Percentiles rank a stretch among this genome's conserved stretches.
Conservation (phyloP, 1,140 invertebrate genomes). For the Diabrotica undecimpunctata region DNA sequence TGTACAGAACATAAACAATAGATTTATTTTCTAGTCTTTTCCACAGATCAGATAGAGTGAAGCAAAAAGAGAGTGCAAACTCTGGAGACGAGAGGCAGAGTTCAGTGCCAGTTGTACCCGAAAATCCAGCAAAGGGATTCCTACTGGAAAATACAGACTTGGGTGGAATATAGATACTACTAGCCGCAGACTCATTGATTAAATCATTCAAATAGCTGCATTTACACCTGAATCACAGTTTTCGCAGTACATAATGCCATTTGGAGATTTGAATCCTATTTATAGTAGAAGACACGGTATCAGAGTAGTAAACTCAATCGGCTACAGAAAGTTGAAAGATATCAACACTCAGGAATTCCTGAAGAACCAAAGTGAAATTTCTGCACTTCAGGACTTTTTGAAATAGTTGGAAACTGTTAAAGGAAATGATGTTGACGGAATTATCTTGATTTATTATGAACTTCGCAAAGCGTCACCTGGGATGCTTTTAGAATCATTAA, state of each 20-base stretch:
- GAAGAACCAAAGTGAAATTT: slow-evolving; percentile 80
- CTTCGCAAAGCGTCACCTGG: slow-evolving; percentile 67
- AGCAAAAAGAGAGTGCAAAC: slow-evolving; percentile 39
- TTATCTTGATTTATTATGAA: slow-evolving; percentile 76
- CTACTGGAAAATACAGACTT: slow-evolving; percentile 63
- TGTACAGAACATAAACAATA: no score
- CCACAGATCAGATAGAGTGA: no score
- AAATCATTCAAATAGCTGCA: slow-evolving; percentile 67
- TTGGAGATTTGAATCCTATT: slow-evolving; percentile 69
- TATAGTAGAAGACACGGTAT: slow-evolving; percentile 64
- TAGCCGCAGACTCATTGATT: slow-evolving; percentile 75
- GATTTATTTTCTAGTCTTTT: no score
- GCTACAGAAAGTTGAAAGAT: slow-evolving; percentile 76
- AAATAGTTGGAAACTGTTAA: slow-evolving; percentile 67
- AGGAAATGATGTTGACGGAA: slow-evolving; percentile 60
- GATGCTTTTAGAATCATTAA: slow-evolving; percentile 72
- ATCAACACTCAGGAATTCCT: slow-evolving; percentile 73
- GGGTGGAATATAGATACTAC: slow-evolving; percentile 80
- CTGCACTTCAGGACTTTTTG: slow-evolving; percentile 72
- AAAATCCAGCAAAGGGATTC: slow-evolving; percentile 44
- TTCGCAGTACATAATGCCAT: slow-evolving; percentile 82
- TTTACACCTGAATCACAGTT: slow-evolving; percentile 64
- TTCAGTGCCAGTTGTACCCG: slow-evolving; percentile 16
- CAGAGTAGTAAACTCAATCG: slow-evolving; percentile 70
- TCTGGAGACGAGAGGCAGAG: slow-evolving; percentile 31